Percentiles rank a stretch among this genome's conserved stretches.
These are phyloP conservation scores for Sminthurides aquaticus DNA, from an alignment of 2,888 invertebrate genomes.

Conservation along the genomic window DNA sequence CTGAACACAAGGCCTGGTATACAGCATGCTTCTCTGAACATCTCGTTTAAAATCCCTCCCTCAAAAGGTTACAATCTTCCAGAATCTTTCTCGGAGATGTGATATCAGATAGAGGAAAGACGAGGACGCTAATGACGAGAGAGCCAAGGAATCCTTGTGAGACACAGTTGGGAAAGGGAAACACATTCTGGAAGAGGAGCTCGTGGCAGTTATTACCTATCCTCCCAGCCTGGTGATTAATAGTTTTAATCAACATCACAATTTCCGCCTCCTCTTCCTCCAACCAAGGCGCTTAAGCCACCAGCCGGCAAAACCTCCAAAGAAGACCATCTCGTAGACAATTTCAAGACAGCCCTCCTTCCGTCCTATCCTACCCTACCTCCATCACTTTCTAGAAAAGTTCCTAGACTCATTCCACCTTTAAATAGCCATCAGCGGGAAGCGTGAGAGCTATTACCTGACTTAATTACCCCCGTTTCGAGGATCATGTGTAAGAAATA, in stretches of 20 bases:
- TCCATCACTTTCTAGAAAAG: background rate
- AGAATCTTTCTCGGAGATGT: too few species aligned
- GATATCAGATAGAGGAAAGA: too few species aligned
- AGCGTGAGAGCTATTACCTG: too few species aligned
- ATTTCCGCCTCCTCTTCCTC: conserved; percentile 32
- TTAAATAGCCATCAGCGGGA: background rate
- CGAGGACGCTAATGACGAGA: too few species aligned
- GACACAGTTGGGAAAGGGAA: conserved; percentile 16
- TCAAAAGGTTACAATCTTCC: too few species aligned
- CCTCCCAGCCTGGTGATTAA: conserved; percentile 42
- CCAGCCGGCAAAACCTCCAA: background rate
- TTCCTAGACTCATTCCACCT: background rate
- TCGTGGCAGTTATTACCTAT: conserved; percentile 38
- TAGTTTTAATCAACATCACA: conserved; percentile 44
- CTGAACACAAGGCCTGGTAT: too few species aligned
- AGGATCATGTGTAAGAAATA: background rate
- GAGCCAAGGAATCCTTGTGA: too few species aligned
- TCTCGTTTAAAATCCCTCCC: too few species aligned
- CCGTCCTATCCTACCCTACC: background rate
- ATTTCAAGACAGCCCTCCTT: background rate
- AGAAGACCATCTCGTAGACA: background rate
- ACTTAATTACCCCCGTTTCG: background rate
- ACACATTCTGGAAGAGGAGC: conserved; percentile 29
- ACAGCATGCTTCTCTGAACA: too few species aligned
- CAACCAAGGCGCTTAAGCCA: background rate